Evolutionary conservation across 2,797 vertebrate species (phyloP).

Genomic region (Phyllotis vaccarum): DNA sequence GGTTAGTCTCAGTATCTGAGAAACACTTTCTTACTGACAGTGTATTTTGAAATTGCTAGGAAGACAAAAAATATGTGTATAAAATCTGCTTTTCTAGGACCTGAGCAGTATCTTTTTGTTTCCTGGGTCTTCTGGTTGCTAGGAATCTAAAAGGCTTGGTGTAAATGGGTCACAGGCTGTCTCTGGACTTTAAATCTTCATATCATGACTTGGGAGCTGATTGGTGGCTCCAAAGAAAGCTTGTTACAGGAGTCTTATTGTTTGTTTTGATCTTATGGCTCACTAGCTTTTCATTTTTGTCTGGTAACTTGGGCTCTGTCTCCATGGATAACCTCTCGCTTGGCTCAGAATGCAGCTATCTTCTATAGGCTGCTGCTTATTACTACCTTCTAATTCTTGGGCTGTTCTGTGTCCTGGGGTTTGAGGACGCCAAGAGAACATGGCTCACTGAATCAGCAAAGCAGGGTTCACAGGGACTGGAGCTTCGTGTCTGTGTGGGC

Average conservation of each 20-base stretch:
- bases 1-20: conserved; percentile 69
- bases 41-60: conserved; percentile 70
- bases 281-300: neutral
- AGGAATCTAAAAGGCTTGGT: neutral
- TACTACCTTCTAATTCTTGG: neutral
- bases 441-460: neutral
- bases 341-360: neutral
- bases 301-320: neutral
- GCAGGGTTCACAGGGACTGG: neutral
- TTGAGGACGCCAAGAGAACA: neutral
- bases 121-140: conserved; percentile 24
- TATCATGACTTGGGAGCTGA: neutral
- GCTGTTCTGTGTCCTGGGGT: neutral
- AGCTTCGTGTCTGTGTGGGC: neutral
- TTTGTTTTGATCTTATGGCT: neutral
- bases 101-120: conserved; percentile 52
- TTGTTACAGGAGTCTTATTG: neutral
- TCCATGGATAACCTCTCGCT: neutral
- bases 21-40: conserved; percentile 73
- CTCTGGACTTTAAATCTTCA: neutral
- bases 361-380: neutral
- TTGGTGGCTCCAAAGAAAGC: neutral
- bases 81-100: conserved; percentile 61
- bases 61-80: conserved; percentile 59
- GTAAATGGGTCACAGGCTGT: neutral